Percentiles rank a stretch among this genome's conserved stretches.
phyloP scores from a whole-genome alignment of 2,113 vertebrate genomes.

The Chaenogobius annularis region DNA sequence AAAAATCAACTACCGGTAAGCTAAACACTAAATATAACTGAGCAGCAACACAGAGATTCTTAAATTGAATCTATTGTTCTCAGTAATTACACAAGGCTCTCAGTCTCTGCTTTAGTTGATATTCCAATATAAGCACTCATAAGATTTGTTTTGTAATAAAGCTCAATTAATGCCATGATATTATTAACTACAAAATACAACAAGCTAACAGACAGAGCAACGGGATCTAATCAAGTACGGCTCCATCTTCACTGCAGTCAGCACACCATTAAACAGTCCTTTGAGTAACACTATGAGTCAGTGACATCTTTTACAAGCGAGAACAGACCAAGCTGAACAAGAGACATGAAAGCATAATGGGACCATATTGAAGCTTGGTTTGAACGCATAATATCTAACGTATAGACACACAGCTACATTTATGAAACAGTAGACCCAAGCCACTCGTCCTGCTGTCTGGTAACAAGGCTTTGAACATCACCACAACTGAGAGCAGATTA shows the following conservation, averaged over 20 bases:
- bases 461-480: slow-evolving; percentile 35
- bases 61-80: neutral
- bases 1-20: no score
- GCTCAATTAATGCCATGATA: neutral
- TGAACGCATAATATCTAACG: slow-evolving; percentile 12
- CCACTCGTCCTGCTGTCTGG: slow-evolving; percentile 51
- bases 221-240: slow-evolving; percentile 12
- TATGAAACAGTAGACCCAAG: slow-evolving; percentile 55
- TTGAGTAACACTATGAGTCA: slow-evolving; percentile 55
- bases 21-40: neutral
- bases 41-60: neutral
- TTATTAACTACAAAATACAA: neutral
- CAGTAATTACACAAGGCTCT: neutral
- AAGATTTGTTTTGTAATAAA: neutral
- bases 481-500: slow-evolving; percentile 49
- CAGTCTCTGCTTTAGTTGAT: neutral
- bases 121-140: neutral
- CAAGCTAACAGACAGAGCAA: neutral
- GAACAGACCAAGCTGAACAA: slow-evolving; percentile 35
- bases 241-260: slow-evolving; percentile 20
- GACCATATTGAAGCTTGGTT: slow-evolving; percentile 47
- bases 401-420: slow-evolving; percentile 25
- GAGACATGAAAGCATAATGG: slow-evolving; percentile 38
- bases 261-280: slow-evolving; percentile 40
- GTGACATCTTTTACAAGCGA: slow-evolving; percentile 52